These are phyloP conservation scores for Apamea sordens DNA, from an alignment of 2,888 invertebrate genomes.

Conservation along the genomic window DNA sequence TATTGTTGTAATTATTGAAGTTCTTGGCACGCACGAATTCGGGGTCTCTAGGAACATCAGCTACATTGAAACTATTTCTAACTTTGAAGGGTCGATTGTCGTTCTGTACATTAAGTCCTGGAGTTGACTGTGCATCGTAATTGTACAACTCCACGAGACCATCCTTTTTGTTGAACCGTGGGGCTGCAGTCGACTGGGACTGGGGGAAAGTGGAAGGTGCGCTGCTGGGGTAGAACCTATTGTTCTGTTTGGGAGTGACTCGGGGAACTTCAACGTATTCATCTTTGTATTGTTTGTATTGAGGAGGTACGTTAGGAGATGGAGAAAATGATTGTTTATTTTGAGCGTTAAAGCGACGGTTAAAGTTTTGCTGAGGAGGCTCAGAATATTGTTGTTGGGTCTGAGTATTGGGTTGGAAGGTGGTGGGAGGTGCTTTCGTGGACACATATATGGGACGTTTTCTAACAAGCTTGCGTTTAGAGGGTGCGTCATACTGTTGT, in stretches of 20 bases:
- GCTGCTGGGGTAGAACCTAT: constrained; percentile 75
- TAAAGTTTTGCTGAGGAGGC: constrained; percentile 73
- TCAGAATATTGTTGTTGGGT: constrained; percentile 74
- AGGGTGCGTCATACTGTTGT: constrained; percentile 75
- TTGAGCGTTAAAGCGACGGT: constrained; percentile 73
- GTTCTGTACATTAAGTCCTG: constrained; percentile 78
- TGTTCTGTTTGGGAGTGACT: constrained; percentile 83
- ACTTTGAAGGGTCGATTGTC: constrained; percentile 82
- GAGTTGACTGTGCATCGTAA: constrained; percentile 85
- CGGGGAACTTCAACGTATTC: constrained; percentile 88
- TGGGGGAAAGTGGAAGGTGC: constrained; percentile 78
- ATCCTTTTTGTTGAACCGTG: constrained; percentile 84
- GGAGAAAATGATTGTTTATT: constrained; percentile 70
- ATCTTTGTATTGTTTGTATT: constrained; percentile 82
- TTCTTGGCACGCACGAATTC: constrained; percentile 78
- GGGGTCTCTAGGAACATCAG: constrained; percentile 76
- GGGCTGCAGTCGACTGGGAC: constrained; percentile 74
- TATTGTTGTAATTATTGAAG: constrained; percentile 70
- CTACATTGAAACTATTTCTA: constrained; percentile 82
- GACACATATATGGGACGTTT: constrained; percentile 84
- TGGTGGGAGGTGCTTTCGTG: constrained; percentile 77
- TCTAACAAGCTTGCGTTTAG: constrained; percentile 84
- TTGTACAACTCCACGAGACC: constrained; percentile 86
- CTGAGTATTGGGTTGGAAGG: constrained; percentile 74
- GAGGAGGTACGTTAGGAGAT: constrained; percentile 81